Evolutionary conservation across 2,113 vertebrate species (phyloP).

Genomic region (Aptenodytes patagonicus): DNA sequence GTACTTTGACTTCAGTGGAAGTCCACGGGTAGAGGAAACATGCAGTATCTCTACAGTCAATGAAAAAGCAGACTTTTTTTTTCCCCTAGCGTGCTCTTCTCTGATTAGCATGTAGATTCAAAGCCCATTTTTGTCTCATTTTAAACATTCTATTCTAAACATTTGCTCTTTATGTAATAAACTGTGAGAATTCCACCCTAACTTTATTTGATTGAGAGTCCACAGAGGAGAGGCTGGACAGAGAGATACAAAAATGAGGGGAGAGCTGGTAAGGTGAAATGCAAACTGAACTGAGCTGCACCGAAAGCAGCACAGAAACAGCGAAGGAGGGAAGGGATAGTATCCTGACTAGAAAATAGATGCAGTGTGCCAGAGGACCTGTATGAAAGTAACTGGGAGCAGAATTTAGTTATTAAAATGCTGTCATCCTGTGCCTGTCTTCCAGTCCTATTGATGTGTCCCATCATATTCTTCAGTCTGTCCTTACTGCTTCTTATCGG

Average conservation of each 20-base stretch:
- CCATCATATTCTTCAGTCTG: accelerated
- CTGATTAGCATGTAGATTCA: background rate
- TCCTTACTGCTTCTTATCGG: background rate
- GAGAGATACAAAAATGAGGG: background rate
- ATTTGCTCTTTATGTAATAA: background rate
- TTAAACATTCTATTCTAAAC: background rate
- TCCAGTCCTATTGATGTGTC: background rate
- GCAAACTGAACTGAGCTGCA: background rate
- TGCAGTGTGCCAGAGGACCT: background rate
- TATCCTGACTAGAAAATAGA: background rate
- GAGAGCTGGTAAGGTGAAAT: background rate
- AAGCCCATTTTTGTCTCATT: background rate
- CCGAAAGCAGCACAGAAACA: background rate
- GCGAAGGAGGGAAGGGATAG: background rate
- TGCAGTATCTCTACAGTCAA: background rate
- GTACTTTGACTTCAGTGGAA: background rate
- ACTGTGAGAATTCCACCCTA: background rate
- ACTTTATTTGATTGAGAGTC: background rate
- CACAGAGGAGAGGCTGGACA: background rate
- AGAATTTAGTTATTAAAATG: background rate
- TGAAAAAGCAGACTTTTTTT: background rate
- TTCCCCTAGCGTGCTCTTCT: background rate
- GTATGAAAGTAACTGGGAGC: background rate
- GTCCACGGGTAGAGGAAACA: background rate
- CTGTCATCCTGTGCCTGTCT: background rate